A percentile compares a stretch with the other conserved stretches of the same genome.
These are phyloP conservation scores for Drosophila willistoni DNA, from an alignment of 1,140 invertebrate species.

Conservation along the genomic window DNA sequence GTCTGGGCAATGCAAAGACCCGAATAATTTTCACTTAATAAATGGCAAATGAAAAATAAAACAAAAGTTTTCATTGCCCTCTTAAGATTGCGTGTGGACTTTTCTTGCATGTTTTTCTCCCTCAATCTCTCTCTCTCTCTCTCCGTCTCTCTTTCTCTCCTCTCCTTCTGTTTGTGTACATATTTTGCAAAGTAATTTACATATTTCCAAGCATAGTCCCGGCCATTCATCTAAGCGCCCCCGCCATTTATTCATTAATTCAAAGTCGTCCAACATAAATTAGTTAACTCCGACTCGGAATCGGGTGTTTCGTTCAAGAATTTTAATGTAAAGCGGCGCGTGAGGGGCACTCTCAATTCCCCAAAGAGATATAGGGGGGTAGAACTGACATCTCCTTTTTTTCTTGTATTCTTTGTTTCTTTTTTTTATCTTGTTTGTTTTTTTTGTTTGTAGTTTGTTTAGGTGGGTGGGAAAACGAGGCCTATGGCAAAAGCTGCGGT, in stretches of 20 bases:
- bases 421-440: constrained; percentile 9
- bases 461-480: neutral
- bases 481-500: constrained; percentile 69
- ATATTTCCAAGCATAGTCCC: constrained; percentile 59
- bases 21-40: constrained; percentile 71
- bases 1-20: neutral
- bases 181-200: constrained; percentile 71
- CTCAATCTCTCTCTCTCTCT: constrained; percentile 25
- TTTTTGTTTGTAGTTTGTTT: constrained; percentile 9
- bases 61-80: constrained; percentile 75
- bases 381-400: constrained; percentile 36
- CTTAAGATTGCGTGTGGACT: constrained; percentile 73
- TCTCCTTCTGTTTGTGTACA: constrained; percentile 36
- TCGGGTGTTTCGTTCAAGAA: constrained; percentile 63
- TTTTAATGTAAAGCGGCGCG: constrained; percentile 65
- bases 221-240: constrained; percentile 73
- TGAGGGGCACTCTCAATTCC: constrained; percentile 34
- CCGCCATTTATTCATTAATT: constrained; percentile 81
- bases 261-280: constrained; percentile 80
- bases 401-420: constrained; percentile 2
- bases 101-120: constrained; percentile 52
- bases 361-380: constrained; percentile 1
- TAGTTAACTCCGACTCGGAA: constrained; percentile 72
- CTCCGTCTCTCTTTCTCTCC: neutral
- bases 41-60: constrained; percentile 47